Conservation (phyloP, 2,113 vertebrate species). For the Pluvialis apricaria region DNA sequence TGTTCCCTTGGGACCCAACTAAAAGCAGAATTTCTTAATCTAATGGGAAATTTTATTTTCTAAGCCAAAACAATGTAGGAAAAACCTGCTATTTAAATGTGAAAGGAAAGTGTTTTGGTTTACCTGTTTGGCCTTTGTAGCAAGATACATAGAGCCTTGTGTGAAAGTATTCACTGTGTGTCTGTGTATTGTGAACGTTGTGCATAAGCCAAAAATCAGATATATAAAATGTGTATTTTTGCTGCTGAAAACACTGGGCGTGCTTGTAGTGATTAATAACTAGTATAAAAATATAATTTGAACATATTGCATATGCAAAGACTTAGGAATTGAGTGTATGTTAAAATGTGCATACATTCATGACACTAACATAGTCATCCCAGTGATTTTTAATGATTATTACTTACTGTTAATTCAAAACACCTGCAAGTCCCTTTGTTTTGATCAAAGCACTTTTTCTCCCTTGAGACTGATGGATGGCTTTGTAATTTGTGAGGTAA, state of each 20-base stretch:
- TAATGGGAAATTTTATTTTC: conserved; percentile 50
- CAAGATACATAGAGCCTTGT: background rate
- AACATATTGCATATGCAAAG: background rate
- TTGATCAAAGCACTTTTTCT: conserved; percentile 68
- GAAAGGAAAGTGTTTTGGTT: conserved; percentile 28
- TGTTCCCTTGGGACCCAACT: conserved; percentile 9
- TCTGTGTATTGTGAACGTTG: background rate
- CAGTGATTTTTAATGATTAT: conserved; percentile 62
- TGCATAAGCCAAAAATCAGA: background rate
- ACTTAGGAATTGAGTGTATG: background rate
- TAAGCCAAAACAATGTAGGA: conserved; percentile 29
- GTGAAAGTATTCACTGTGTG: background rate
- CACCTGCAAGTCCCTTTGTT: conserved; percentile 76
- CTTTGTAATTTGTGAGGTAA: conserved; percentile 75
- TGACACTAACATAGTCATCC: conserved; percentile 23
- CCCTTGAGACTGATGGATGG: conserved; percentile 64
- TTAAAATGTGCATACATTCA: conserved; percentile 26
- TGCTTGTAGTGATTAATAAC: background rate
- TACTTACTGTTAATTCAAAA: conserved; percentile 72
- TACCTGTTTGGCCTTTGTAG: conserved; percentile 30
- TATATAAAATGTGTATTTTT: background rate
- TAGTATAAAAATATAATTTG: background rate
- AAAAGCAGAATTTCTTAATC: conserved; percentile 58
- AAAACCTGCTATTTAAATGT: conserved; percentile 17
- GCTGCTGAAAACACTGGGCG: background rate